These are phyloP conservation scores for Zonotrichia leucophrys DNA, from an alignment of 2,113 vertebrate genomes.

Conservation along the genomic window DNA sequence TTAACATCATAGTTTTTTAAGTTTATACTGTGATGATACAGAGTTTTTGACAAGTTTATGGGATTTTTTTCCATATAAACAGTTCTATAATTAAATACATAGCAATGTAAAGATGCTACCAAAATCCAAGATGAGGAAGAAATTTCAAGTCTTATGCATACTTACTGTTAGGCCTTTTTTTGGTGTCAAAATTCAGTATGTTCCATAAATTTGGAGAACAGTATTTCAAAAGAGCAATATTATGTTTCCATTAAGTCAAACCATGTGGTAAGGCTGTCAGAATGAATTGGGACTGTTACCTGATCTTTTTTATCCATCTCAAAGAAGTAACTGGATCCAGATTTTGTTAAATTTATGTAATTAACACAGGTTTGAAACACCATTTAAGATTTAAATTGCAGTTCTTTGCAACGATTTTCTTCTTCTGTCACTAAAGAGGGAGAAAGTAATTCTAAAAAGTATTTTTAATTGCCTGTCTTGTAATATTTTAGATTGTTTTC, in stretches of 20 bases:
- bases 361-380: background rate
- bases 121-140: background rate
- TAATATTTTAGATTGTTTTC: background rate
- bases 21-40: background rate
- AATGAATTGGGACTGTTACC: background rate
- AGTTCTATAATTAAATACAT: background rate
- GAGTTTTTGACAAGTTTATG: background rate
- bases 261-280: background rate
- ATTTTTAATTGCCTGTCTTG: background rate
- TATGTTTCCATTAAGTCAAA: background rate
- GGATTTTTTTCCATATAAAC: background rate
- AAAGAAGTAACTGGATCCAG: background rate
- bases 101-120: background rate
- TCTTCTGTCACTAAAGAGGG: background rate
- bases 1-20: background rate
- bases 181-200: background rate
- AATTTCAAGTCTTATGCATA: background rate
- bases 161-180: background rate
- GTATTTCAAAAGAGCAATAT: background rate
- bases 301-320: background rate
- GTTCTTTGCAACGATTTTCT: background rate
- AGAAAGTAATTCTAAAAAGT: background rate
- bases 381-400: background rate
- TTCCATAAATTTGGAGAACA: background rate
- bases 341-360: background rate